Conservation (phyloP, 2,797 vertebrate species). For the Tadarida brasiliensis region DNA sequence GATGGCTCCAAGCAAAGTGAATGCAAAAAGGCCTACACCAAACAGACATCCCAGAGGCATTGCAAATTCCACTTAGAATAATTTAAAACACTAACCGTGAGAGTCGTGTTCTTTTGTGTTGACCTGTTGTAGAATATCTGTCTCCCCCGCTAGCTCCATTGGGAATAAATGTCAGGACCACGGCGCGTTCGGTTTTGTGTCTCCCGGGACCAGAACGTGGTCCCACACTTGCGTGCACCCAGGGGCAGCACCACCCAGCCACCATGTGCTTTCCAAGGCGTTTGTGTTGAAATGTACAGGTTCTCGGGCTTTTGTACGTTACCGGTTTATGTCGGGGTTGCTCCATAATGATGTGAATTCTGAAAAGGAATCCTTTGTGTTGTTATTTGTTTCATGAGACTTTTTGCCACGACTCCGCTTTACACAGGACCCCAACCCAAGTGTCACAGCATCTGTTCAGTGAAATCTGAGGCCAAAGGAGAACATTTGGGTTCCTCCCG, state of each 20-base stretch:
- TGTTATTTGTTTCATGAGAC: not conserved
- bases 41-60: not conserved
- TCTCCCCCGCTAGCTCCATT: rapidly evolving
- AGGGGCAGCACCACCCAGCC: rapidly evolving
- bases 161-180: not conserved
- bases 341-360: rapidly evolving
- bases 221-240: rapidly evolving
- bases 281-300: rapidly evolving
- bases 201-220: rapidly evolving
- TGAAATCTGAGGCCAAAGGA: not conserved
- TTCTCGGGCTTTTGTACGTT: not conserved
- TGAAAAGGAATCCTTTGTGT: not conserved
- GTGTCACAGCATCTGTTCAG: not conserved
- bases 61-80: not conserved
- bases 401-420: not conserved
- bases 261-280: rapidly evolving
- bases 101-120: rapidly evolving
- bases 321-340: not conserved
- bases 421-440: not conserved
- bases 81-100: rapidly evolving
- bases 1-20: not conserved
- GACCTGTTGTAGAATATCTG: rapidly evolving
- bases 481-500: not conserved
- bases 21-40: not conserved
- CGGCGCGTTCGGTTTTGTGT: rapidly evolving